A percentile compares a stretch with the other conserved stretches of the same genome.
Conservation (phyloP, 2,797 vertebrate species). For the Petrocephalus sullivani region DNA sequence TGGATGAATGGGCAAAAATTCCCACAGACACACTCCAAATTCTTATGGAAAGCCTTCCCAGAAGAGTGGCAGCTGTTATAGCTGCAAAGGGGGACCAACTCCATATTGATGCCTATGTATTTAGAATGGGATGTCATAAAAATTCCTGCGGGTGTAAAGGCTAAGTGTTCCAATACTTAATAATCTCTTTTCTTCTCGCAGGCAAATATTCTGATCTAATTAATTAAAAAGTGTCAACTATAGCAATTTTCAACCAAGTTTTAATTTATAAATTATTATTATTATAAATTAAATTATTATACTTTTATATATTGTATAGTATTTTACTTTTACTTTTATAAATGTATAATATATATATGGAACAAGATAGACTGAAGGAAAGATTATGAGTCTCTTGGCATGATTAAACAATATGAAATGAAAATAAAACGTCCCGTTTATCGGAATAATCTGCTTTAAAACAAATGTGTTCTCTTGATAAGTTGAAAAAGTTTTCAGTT, state of each 20-base stretch:
- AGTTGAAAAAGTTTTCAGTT: background rate
- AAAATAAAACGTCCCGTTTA: background rate
- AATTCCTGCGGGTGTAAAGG: background rate
- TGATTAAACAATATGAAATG: background rate
- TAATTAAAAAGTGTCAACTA: background rate
- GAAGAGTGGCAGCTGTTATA: background rate
- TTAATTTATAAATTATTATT: no score
- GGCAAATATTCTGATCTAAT: background rate
- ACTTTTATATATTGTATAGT: no score
- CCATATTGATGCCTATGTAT: background rate
- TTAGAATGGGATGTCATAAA: background rate
- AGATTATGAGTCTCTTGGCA: background rate
- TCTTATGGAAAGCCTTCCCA: background rate
- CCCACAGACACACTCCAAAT: background rate
- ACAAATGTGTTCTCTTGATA: background rate
- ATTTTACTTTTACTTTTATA: no score
- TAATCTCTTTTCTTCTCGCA: background rate
- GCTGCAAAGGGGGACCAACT: background rate
- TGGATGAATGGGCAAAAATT: background rate
- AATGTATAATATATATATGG: background rate
- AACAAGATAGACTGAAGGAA: background rate
- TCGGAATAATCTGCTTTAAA: background rate
- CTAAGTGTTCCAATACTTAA: background rate
- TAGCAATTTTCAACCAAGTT: background rate
- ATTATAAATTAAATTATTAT: no score